A percentile compares a stretch with the other conserved stretches of the same genome.
phyloP scores from a whole-genome alignment of 2,888 invertebrate species.

The Ctena decussata region DNA sequence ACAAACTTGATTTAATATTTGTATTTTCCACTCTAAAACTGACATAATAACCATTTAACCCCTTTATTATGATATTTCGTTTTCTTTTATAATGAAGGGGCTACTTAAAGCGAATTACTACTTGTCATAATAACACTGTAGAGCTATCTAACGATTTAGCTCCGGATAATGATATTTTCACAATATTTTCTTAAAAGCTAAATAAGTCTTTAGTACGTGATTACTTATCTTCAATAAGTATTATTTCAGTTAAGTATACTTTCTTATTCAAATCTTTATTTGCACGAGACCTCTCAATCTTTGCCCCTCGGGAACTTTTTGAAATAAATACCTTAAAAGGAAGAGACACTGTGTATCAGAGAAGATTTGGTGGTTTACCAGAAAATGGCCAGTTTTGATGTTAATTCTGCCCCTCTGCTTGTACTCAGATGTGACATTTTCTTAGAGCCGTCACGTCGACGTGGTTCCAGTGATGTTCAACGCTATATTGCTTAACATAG shows the following conservation, averaged over 20 bases:
- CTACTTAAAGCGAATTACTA: neutral
- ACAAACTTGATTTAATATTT: neutral
- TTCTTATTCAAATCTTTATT: neutral
- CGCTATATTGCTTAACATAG: too few relatives aligned
- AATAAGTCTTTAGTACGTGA: neutral
- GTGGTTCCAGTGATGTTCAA: too few relatives aligned
- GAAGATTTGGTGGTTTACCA: too few relatives aligned
- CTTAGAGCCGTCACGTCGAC: too few relatives aligned
- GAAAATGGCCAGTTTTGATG: too few relatives aligned
- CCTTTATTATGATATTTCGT: neutral
- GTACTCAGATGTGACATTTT: too few relatives aligned
- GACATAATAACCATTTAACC: neutral
- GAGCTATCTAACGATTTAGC: neutral
- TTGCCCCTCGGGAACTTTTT: neutral
- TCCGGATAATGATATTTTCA: neutral
- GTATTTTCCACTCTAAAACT: neutral
- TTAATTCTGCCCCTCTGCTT: too few relatives aligned
- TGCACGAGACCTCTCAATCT: neutral
- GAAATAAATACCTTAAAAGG: neutral
- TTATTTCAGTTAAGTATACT: slow-evolving; percentile 11
- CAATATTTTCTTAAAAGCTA: slow-evolving; percentile 11
- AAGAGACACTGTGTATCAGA: too few relatives aligned
- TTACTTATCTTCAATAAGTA: neutral
- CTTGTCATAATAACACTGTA: neutral
- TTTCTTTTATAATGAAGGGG: neutral